Evolutionary conservation across 2,888 invertebrate genomes (phyloP), one percentile per base, ranked within the genome.

Genomic region (Ornithoptera priamus): DNA sequence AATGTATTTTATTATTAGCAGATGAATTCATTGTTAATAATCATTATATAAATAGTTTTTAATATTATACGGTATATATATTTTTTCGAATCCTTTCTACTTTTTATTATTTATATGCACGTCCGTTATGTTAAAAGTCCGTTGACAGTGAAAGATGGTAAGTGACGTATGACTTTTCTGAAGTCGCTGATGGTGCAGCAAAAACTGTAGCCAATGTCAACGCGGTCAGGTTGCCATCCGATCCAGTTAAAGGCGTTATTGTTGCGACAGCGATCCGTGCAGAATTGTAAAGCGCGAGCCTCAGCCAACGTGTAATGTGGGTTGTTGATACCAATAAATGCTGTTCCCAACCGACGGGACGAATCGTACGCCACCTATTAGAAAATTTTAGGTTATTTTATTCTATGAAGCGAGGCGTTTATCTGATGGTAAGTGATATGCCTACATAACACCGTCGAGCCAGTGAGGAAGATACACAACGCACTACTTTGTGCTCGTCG

Each of bases 281-380:
- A 94, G 79, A 94, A 92, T n/a, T 87, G 86, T 20, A 90, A 78
- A 1, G 78, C 80, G 10, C 84, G 85, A 0, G 82, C 88, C 69
- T 92, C 92, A 0, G 77, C 81, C 42, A 82, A 75, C 0, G 86
- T 87, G 77, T 90, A 89, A 82, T 94, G 90, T 0, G 95, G 95
- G 79, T 95, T 95, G 85, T 95, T 95, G 69, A 94, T 91, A 61
- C 94, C 93, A 8, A 95, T 79, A 76, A 95, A 93, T 1, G 93
- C 95, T 1, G 94, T 90, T 0, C 94, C 95, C 5, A 89, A 80
- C 12, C 89, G 85, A 1, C 81, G 85, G 0, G 77, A 77, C 1
- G 91, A 85, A 69, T 95, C 94, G 76, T 94, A 93, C 0, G 93
- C 89, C 5, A 95, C 93, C 90, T 59, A 39, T 59, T 62, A 30